phyloP scores from a whole-genome alignment of 1,140 invertebrate genomes.

The Saxidomus purpurata region DNA sequence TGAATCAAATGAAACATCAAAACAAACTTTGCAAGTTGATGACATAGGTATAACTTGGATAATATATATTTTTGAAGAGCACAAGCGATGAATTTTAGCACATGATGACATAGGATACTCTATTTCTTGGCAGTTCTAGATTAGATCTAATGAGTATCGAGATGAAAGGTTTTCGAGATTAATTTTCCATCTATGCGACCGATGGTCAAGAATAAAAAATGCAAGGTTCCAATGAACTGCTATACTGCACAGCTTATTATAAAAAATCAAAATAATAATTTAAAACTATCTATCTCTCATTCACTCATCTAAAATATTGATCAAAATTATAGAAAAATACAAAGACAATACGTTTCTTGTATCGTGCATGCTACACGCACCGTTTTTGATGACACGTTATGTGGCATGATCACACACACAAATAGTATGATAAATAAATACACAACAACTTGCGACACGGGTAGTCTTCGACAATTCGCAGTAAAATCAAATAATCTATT shows the following conservation, averaged over 20 bases:
- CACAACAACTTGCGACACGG: constrained; percentile 50
- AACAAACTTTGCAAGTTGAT: too few relatives aligned
- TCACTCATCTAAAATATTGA: constrained; percentile 48
- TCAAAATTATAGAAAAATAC: constrained; percentile 66
- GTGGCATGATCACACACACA: constrained; percentile 1
- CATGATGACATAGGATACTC: neutral
- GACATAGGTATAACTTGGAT: neutral
- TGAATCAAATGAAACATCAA: neutral
- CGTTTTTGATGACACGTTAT: neutral
- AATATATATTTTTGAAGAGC: constrained; percentile 1
- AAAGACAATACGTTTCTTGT: constrained; percentile 51
- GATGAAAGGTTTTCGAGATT: neutral
- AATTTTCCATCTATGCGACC: neutral
- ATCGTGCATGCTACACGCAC: neutral
- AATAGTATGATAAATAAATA: constrained; percentile 60
- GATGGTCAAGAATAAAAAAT: neutral
- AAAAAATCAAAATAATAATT: constrained; percentile 30
- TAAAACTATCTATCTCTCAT: constrained; percentile 35
- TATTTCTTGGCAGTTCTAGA: constrained; percentile 4
- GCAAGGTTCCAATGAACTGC: neutral
- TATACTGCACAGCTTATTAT: neutral
- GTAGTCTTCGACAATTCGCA: constrained; percentile 42
- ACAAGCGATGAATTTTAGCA: neutral
- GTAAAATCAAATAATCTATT: constrained; percentile 32
- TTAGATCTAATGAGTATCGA: neutral